phyloP scores from a whole-genome alignment of 2,888 invertebrate genomes.

The Cyclophora punctaria region DNA sequence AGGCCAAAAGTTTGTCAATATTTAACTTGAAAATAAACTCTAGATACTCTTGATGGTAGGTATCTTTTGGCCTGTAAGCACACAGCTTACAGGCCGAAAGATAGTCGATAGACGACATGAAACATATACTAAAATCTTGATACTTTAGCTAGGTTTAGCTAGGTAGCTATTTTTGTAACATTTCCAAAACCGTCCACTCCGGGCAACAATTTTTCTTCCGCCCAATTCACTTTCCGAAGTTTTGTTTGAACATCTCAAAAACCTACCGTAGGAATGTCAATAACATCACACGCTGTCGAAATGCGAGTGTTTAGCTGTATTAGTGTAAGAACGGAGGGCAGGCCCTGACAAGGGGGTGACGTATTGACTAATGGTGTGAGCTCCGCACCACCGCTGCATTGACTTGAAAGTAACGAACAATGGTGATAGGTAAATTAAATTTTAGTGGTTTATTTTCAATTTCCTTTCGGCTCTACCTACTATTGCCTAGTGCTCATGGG shows the following conservation, averaged over 20 bases:
- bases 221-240: not conserved
- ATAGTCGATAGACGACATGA: too few species aligned
- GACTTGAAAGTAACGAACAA: constrained; percentile 16
- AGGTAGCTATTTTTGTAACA: too few species aligned
- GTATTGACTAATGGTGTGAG: constrained; percentile 62
- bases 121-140: too few species aligned
- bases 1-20: too few species aligned
- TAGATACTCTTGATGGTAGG: too few species aligned
- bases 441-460: not conserved
- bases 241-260: constrained; percentile 27
- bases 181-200: too few species aligned
- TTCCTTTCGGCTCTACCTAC: too few species aligned
- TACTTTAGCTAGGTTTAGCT: too few species aligned
- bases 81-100: too few species aligned
- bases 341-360: constrained; percentile 71
- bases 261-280: constrained; percentile 32
- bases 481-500: too few species aligned
- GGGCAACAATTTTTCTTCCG: not conserved
- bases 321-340: constrained; percentile 48
- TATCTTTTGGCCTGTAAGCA: too few species aligned
- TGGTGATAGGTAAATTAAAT: constrained; percentile 11
- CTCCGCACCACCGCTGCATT: constrained; percentile 42
- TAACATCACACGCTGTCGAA: constrained; percentile 54
- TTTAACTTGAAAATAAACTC: too few species aligned
- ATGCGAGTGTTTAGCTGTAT: constrained; percentile 47